Conservation (phyloP, 2,888 invertebrate genomes). For the Dryomyza anilis region DNA sequence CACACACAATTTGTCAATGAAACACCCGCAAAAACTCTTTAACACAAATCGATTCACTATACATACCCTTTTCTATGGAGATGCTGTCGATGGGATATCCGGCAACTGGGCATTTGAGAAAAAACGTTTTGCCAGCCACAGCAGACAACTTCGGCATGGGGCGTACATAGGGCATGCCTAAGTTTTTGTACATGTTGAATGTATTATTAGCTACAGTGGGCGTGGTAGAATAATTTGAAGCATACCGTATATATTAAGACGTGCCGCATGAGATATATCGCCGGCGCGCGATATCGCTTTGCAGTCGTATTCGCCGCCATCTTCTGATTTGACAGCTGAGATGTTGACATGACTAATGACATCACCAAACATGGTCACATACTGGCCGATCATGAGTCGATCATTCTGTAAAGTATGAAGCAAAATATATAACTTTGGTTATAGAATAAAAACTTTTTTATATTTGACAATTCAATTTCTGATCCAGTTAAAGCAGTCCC, state of each 20-base stretch:
- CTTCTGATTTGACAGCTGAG: constrained; percentile 82
- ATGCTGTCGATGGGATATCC: constrained; percentile 86
- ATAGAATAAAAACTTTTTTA: too few species aligned
- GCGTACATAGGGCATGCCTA: constrained; percentile 79
- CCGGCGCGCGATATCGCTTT: constrained; percentile 81
- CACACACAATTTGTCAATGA: too few species aligned
- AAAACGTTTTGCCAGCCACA: constrained; percentile 78
- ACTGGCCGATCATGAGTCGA: constrained; percentile 85
- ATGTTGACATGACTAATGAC: constrained; percentile 92
- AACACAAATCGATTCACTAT: not conserved
- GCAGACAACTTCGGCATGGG: constrained; percentile 85
- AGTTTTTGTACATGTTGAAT: too few species aligned
- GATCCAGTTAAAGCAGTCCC: too few species aligned
- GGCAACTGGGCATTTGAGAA: constrained; percentile 87
- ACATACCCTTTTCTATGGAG: constrained; percentile 84
- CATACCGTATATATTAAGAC: constrained; percentile 83
- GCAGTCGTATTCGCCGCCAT: constrained; percentile 88
- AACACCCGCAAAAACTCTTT: too few species aligned
- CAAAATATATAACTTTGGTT: too few species aligned
- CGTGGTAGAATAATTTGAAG: not conserved
- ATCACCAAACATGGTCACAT: constrained; percentile 88
- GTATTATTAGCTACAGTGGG: not conserved
- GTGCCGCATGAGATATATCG: constrained; percentile 77
- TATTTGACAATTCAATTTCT: too few species aligned
- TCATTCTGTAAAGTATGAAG: constrained; percentile 63